Percentiles rank a stretch among this genome's conserved stretches.
Conservation (phyloP, 53 echinoderm and acorn worm genomes). For the Glandiceps talaboti region DNA sequence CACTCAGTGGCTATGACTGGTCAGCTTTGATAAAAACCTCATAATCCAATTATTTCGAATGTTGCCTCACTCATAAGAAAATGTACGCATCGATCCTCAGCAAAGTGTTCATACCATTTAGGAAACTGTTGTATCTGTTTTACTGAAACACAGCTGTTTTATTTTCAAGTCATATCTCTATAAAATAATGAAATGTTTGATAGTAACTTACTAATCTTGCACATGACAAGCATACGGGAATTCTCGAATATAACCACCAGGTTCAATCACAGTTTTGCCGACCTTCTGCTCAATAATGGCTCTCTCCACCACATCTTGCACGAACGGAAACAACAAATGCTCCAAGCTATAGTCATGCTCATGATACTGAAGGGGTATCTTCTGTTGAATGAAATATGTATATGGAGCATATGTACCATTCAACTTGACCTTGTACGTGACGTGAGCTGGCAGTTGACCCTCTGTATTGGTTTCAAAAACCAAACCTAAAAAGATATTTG, state of each 20-base stretch:
- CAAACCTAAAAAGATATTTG: too few relatives aligned
- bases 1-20: too few relatives aligned
- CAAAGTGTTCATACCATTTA: too few relatives aligned
- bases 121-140: too few relatives aligned
- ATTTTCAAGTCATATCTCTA: too few relatives aligned
- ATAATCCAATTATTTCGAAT: too few relatives aligned
- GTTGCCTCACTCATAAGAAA: too few relatives aligned
- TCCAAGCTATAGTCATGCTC: conserved; percentile 7
- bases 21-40: too few relatives aligned
- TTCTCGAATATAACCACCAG: conserved; percentile 74
- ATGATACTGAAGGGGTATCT: background rate
- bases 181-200: too few relatives aligned
- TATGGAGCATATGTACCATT: conserved; percentile 63
- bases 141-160: too few relatives aligned
- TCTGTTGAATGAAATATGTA: background rate
- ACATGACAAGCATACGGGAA: conserved; percentile 92
- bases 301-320: conserved; percentile 89
- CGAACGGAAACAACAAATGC: conserved; percentile 4
- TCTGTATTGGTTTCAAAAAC: too few relatives aligned
- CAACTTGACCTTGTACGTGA: conserved; percentile 85
- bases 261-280: conserved; percentile 61
- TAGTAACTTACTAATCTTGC: conserved; percentile 82
- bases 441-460: conserved; percentile 68
- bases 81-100: too few relatives aligned
- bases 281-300: conserved; percentile 77